These are phyloP conservation scores for Parascotia fuliginaria DNA, from an alignment of 2,888 invertebrate species.

Conservation along the genomic window DNA sequence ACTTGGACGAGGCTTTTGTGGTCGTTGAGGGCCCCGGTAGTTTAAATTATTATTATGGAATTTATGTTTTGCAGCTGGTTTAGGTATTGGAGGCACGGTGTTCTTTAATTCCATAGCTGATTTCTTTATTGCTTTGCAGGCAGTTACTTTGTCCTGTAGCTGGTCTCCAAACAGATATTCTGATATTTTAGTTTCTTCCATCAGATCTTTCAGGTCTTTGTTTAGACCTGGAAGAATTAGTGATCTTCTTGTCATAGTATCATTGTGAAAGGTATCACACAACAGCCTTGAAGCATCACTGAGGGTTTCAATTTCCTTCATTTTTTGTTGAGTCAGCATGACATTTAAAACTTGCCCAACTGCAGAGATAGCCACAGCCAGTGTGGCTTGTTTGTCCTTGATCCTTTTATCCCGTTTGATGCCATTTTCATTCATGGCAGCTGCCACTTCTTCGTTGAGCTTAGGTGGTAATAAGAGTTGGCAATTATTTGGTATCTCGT, in stretches of 20 bases:
- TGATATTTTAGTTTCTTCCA: neutral
- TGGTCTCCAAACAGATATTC: slow-evolving; percentile 7
- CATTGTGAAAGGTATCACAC: neutral
- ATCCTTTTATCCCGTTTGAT: neutral
- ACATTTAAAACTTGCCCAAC: neutral
- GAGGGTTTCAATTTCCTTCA: neutral
- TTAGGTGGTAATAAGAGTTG: neutral
- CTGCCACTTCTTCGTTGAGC: slow-evolving; percentile 4
- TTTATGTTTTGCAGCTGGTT: neutral
- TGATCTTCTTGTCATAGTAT: neutral
- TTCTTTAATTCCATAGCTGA: slow-evolving; percentile 7
- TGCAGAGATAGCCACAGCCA: neutral
- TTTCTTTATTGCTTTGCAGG: slow-evolving; percentile 1
- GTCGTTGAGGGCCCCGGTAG: slow-evolving; percentile 14
- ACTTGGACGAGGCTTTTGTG: slow-evolving; percentile 3
- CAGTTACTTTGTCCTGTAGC: slow-evolving; percentile 3
- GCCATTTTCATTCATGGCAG: slow-evolving; percentile 1
- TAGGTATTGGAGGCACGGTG: neutral
- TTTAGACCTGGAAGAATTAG: slow-evolving; percentile 4
- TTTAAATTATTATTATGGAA: slow-evolving; percentile 1
- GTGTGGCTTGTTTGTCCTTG: neutral
- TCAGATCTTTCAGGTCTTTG: slow-evolving; percentile 3
- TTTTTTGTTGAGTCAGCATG: neutral
- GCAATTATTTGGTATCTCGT: neutral
- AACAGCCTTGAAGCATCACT: slow-evolving; percentile 7